Evolutionary conservation across 2,888 invertebrate species (phyloP).

Genomic region (Leptinotarsa juncta): DNA sequence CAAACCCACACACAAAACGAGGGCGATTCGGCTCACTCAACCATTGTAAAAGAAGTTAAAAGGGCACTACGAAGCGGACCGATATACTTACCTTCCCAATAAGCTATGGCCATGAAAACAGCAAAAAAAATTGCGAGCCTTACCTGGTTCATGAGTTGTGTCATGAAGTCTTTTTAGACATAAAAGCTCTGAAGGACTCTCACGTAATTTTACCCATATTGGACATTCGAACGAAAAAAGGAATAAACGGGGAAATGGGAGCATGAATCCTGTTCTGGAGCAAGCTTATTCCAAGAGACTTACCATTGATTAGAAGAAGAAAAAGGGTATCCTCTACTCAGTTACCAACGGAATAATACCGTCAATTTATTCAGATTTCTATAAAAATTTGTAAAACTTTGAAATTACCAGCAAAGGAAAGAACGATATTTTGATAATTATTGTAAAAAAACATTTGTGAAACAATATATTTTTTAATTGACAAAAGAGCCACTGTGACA

Average conservation of each 20-base stretch:
- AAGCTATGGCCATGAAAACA: conserved; percentile 21
- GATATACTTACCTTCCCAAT: conserved; percentile 11
- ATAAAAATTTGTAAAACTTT: no score
- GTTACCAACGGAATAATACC: no score
- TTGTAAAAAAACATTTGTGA: no score
- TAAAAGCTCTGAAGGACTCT: conserved; percentile 24
- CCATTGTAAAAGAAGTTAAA: conserved; percentile 8
- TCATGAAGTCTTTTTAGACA: conserved; percentile 22
- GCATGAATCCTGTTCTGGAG: conserved; percentile 19
- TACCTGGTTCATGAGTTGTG: conserved; percentile 27
- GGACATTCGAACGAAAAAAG: conserved; percentile 4
- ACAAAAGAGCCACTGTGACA: no score
- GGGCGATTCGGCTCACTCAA: conserved; percentile 7
- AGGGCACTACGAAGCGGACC: conserved; percentile 25
- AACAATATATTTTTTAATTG: no score
- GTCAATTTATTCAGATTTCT: no score
- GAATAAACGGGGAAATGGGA: neutral
- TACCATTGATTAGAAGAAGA: conserved; percentile 16
- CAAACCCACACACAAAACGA: no score
- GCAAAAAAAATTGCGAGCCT: neutral
- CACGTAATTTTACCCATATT: conserved; percentile 16
- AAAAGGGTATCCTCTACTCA: conserved; percentile 19
- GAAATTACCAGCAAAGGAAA: no score
- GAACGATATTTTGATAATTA: no score
- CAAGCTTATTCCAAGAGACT: conserved; percentile 20